phyloP scores from a whole-genome alignment of 2,113 vertebrate genomes.

The Jaculus jaculus region DNA sequence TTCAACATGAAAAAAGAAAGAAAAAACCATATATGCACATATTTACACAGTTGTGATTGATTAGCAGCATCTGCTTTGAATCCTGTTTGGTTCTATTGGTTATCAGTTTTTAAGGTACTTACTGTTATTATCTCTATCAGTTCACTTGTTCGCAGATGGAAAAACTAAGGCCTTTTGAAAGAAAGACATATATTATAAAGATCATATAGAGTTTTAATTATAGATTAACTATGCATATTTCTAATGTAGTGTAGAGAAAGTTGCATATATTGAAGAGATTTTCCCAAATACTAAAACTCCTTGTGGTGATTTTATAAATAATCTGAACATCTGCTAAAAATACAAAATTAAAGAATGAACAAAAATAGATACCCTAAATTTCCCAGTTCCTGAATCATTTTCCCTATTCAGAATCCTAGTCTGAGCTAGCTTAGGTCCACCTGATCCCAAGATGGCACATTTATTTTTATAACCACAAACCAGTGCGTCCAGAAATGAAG shows the following conservation, averaged over 20 bases:
- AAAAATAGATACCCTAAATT: conserved; percentile 48
- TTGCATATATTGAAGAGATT: neutral
- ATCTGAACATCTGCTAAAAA: conserved; percentile 44
- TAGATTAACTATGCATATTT: neutral
- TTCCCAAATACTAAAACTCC: neutral
- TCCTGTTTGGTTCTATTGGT: neutral
- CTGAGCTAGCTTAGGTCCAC: conserved; percentile 42
- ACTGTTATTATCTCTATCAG: neutral
- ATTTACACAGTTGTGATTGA: neutral
- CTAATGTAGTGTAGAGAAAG: conserved; percentile 21
- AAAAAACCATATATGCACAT: neutral
- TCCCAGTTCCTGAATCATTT: conserved; percentile 37
- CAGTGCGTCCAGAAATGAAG: conserved; percentile 60
- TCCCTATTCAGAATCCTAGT: conserved; percentile 63
- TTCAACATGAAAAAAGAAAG: neutral
- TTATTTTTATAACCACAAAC: conserved; percentile 80
- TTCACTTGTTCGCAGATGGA: neutral
- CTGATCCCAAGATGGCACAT: conserved; percentile 61
- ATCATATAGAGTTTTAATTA: neutral
- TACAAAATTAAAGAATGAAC: conserved; percentile 59
- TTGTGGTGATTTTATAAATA: conserved; percentile 36
- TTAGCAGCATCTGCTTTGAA: neutral
- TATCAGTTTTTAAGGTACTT: neutral
- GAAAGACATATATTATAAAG: neutral
- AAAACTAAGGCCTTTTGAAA: neutral